Evolutionary conservation across 2,797 vertebrate genomes (phyloP).

Genomic region (Pseudotriccus pelzelni): DNA sequence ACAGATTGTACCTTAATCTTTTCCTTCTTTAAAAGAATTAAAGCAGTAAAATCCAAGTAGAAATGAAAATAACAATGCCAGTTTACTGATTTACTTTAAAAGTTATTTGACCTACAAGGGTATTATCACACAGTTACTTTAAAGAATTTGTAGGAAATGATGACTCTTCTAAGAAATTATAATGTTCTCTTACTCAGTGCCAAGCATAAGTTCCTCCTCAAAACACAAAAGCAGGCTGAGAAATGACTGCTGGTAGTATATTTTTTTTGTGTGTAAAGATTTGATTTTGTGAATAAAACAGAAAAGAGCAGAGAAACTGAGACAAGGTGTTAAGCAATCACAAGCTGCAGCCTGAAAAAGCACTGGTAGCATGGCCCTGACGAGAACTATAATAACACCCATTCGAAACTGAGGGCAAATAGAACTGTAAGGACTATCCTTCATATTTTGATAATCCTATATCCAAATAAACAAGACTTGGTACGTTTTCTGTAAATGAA

Average conservation of each 20-base stretch:
- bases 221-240: background rate
- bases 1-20: background rate
- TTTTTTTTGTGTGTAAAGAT: background rate
- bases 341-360: background rate
- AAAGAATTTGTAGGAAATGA: background rate
- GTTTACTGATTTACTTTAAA: background rate
- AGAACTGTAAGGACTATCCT: background rate
- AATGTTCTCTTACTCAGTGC: background rate
- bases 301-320: background rate
- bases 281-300: background rate
- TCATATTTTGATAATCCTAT: background rate
- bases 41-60: background rate
- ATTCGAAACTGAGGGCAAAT: background rate
- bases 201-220: background rate
- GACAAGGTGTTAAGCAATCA: background rate
- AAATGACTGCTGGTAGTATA: background rate
- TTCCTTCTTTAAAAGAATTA: background rate
- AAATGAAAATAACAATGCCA: background rate
- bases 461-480: background rate
- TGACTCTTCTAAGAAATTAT: background rate
- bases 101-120: background rate
- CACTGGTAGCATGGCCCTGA: background rate
- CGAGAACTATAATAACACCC: background rate
- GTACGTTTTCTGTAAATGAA: background rate
- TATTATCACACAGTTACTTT: background rate